A percentile compares a stretch with the other conserved stretches of the same genome.
Conservation (phyloP, 1,140 invertebrate species). For the Spodoptera litura region DNA sequence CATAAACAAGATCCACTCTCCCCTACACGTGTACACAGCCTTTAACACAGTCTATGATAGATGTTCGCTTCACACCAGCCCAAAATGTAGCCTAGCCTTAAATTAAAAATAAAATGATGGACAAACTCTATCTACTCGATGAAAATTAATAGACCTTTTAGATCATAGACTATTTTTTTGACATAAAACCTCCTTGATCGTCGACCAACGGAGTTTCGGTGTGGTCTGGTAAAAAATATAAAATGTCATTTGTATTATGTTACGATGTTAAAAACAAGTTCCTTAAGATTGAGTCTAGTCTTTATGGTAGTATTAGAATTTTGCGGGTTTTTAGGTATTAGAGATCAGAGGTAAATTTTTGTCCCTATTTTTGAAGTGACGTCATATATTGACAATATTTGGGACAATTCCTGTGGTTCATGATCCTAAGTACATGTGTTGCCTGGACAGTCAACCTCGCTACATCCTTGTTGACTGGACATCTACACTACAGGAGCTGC, state of each 20-base stretch:
- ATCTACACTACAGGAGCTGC: no score
- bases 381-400: no score
- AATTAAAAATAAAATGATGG: constrained; percentile 14
- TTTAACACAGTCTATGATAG: constrained; percentile 14
- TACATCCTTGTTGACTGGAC: no score
- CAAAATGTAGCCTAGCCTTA: constrained; percentile 15
- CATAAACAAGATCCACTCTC: not conserved
- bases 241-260: not conserved
- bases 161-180: not conserved
- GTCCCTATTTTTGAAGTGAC: no score
- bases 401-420: no score
- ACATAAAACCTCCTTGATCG: not conserved
- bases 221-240: constrained; percentile 10
- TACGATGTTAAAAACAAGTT: constrained; percentile 9
- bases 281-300: not conserved
- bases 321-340: not conserved
- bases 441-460: no score
- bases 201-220: not conserved
- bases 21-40: constrained; percentile 5
- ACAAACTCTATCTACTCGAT: constrained; percentile 3
- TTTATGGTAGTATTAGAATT: constrained; percentile 6
- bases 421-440: no score
- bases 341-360: no score
- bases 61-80: constrained; percentile 20
- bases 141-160: constrained; percentile 29